Base-by-base conservation (phyloP, 2,888 invertebrate genomes). In the Phrixothrix hirtus region DNA sequence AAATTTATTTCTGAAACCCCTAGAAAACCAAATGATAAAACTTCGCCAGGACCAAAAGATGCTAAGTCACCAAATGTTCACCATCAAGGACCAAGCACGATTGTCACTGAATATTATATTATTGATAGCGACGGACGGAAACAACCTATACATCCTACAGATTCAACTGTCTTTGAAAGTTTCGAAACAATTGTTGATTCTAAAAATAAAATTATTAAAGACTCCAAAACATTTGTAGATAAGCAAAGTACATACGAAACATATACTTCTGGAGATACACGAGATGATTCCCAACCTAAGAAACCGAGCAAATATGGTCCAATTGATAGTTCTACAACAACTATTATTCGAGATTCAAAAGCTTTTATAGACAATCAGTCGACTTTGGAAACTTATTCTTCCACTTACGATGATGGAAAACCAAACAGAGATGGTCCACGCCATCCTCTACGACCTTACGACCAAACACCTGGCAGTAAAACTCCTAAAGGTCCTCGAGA, bases 391-490 rank as follows among this genome's bases (percentile, higher is more conserved):
- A 26, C 37, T 14, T 54, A 43, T 25, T n/a, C 21, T 21, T 30
- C 9, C n/a, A 31, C 12, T 2, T 27, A 30, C 14, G 30, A 14
- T 39, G 39, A 31, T 21, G 30, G 38, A 13, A 17, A 36, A 31
- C 35, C 34, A 16, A n/a, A n/a, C n/a, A 11, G 16, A 12, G 31
- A 32, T 17, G 38, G 31, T 13, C 38, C 46, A 37, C 21, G 21
- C 7, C 21, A 7, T 21, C 72, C 74, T 17, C 62, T 69, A n/a
- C 73, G 74, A 57, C 73, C 3, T 21, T 7, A 21, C 3, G 3
- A 5, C 4, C 3, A 73, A 49, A 72, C 73, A 9, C 74, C 74
- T 26, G 74, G 74, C 25, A 67, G 68, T 10, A 65, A 45, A 58
- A 76, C 77, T 2, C 77, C 72, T 34, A 78, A 82, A 60, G n/a